Base-by-base conservation (phyloP, 2,888 invertebrate genomes). In the Nomada lathburiana region DNA sequence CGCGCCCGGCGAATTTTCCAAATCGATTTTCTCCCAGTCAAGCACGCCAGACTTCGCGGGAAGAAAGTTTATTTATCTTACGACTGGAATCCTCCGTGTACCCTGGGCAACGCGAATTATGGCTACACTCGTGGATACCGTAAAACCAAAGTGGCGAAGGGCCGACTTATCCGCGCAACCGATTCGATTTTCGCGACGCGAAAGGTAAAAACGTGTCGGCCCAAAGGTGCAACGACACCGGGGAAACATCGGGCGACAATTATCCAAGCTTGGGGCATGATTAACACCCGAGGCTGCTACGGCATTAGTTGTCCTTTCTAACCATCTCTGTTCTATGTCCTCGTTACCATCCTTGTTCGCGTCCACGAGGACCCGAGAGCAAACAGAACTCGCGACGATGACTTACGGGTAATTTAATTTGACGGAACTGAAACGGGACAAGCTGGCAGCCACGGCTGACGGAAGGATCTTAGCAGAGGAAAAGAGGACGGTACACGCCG, bases 351-450 rank as follows among this genome's bases (percentile, higher is more conserved):
- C 26, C 18, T 36, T 36, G 36, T 36, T 7, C 36, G 36, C 36
- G 36, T 7, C 36, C 36, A 9, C 16, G 29, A 55, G 44, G 18
- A 47, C n/a, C 16, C 2, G 13, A 9, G 52, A 9, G 52, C 36
- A 36, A 44, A 59, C 23, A 42, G 47, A 70, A 64, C 50, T 18
- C 57, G 44, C 67, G 26, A 64, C 70, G 80, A 73, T 70, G 84
- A 80, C 84, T 83, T 73, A 80, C 81, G 84, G 77, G 75, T 84
- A 81, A 84, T 84, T 84, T 82, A 69, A 85, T 85, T 84, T 76
- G 75, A 64, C 71, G 57, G 60, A 44, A 69, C 62, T 71, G 73
- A 71, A 68, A 68, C 70, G 72, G 81, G 77, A 84, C 80, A 36
- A 5, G 36, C 36, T 36, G 36, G 57, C 23, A 60, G 55, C 72